These are phyloP conservation scores for Tragopan temminckii DNA, from an alignment of 2,797 vertebrate species.

Conservation along the genomic window DNA sequence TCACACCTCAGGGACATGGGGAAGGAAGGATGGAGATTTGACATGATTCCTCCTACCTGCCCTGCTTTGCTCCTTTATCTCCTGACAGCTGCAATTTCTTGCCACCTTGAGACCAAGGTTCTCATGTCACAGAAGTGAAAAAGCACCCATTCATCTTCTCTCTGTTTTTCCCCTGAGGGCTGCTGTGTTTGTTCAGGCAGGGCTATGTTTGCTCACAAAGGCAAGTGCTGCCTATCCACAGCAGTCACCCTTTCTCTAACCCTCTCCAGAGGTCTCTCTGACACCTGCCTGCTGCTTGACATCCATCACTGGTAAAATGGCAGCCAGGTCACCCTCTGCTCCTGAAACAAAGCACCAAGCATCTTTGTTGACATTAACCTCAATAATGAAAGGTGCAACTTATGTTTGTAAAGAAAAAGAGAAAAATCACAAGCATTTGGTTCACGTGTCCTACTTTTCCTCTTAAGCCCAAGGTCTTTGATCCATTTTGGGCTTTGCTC, in stretches of 20 bases:
- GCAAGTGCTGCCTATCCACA: background rate
- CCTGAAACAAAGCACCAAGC: background rate
- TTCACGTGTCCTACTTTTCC: background rate
- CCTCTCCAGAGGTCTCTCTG: background rate
- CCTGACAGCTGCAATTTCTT: background rate
- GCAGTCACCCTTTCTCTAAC: background rate
- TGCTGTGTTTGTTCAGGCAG: background rate
- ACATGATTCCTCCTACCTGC: background rate
- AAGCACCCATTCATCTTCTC: slow-evolving; percentile 32
- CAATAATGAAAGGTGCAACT: slow-evolving; percentile 1
- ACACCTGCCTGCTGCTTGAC: background rate
- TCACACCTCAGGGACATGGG: background rate
- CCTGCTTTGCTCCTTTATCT: background rate
- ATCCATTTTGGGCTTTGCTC: slow-evolving; percentile 51
- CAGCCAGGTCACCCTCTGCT: background rate
- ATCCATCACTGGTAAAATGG: background rate
- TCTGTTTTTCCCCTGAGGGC: background rate
- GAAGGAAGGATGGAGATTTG: background rate
- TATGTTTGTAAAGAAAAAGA: slow-evolving; percentile 34
- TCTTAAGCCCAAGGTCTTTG: slow-evolving; percentile 42
- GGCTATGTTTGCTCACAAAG: background rate
- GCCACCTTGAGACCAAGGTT: background rate
- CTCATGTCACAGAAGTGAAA: background rate
- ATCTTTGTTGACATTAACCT: background rate
- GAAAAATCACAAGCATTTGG: background rate